Conservation (phyloP, 1,140 invertebrate species). For the Conus ventricosus region DNA sequence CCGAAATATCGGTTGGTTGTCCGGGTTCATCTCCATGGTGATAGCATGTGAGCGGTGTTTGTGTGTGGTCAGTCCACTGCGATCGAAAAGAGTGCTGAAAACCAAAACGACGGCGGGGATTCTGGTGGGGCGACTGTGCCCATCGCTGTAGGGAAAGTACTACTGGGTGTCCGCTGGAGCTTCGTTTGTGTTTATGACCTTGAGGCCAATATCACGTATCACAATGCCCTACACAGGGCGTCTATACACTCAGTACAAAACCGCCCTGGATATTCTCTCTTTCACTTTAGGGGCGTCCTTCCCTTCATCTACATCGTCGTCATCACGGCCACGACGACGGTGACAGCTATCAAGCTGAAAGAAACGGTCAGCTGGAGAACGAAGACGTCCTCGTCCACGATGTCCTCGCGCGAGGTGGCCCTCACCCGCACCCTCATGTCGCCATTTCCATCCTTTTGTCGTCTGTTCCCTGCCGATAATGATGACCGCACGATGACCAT, state of each 20-base stretch:
- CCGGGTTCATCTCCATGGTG: not conserved
- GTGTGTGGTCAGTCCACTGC: slow-evolving; percentile 18
- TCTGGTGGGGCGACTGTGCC: not conserved
- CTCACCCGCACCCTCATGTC: slow-evolving; percentile 14
- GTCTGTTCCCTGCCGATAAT: not conserved
- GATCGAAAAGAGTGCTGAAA: not conserved
- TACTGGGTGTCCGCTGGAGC: not conserved
- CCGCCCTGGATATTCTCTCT: not conserved
- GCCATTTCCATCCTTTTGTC: not conserved
- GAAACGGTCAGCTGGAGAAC: not conserved
- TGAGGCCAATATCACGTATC: not conserved
- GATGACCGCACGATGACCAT: not conserved
- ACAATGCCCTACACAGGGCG: not conserved
- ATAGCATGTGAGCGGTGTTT: slow-evolving; percentile 1
- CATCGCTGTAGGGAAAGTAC: not conserved
- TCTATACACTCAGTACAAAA: not conserved
- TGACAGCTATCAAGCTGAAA: slow-evolving; percentile 13
- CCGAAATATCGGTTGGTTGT: not conserved
- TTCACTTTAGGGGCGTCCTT: not conserved
- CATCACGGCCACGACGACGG: not conserved
- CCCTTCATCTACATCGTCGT: not conserved
- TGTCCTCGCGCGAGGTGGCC: not conserved
- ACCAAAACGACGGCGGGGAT: slow-evolving; percentile 14
- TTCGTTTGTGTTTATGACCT: not conserved
- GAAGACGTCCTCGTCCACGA: not conserved